Base-by-base conservation (phyloP, 2,888 invertebrate species). In the Orthonevra nobilis region DNA sequence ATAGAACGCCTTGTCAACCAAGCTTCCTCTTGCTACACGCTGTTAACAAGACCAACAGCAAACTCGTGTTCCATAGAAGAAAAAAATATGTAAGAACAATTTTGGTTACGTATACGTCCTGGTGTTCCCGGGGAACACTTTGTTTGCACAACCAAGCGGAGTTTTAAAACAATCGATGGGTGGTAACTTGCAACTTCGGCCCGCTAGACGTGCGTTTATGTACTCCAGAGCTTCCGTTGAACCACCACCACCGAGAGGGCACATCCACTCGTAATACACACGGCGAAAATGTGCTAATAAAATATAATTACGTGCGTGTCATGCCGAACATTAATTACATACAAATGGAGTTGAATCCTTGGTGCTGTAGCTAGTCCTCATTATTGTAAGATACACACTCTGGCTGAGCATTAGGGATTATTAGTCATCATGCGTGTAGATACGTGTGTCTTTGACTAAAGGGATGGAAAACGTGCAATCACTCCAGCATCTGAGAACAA, bases 241-340 rank as follows among this genome's bases (percentile, higher is more conserved):
- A n/a, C n/a, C 5, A n/a, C 4, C 20, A 14, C 3, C 1, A 10
- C 15, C 28, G 10, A 14, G 17, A 36, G 23, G 42, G 36, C 48
- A 26, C 17, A 40, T 19, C 20, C 52, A 52, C 68, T 60, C 60
- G 46, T 48, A 46, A 54, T 61, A 48, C 38, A 40, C 28, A 28
- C 36, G 10, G 20, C 3, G 38, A 38, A 30, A 52, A 42, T 50
- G 58, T 70, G 38, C 60, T 77, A 72, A 77, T 64, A 77, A 72
- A 66, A 66, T 52, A 77, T 66, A 72, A 60, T 72, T 72, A 77
- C 64, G 70, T 77, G 70, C 72, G 77, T 77, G 77, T 72, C 72
- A 60, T 77, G 70, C 64, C 46, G 48, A 64, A 52, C 70, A 66
- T 60, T 77, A 77, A 77, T 77, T 72, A 77, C 44, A 20, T 40